phyloP scores from a whole-genome alignment of 2,113 vertebrate species.

The Aegotheles bennettii region DNA sequence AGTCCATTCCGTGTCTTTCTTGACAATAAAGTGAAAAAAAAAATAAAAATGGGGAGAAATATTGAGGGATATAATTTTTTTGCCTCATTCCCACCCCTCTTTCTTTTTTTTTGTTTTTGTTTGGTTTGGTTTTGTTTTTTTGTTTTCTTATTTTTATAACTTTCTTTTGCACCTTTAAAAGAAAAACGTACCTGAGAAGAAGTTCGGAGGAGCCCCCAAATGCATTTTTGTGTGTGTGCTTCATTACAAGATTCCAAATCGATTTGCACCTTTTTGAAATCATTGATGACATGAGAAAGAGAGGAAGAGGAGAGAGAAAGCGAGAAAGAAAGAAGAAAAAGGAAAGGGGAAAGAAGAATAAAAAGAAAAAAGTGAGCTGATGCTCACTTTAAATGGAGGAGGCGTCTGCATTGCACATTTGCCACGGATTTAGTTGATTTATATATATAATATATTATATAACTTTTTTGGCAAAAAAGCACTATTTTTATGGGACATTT shows the following conservation, averaged over 20 bases:
- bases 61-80: constrained; percentile 14
- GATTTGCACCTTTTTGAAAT: constrained; percentile 74
- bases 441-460: constrained; percentile 77
- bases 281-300: constrained; percentile 59
- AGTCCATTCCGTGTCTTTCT: constrained; percentile 63
- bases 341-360: constrained; percentile 30
- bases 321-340: constrained; percentile 38
- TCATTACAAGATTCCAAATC: constrained; percentile 74
- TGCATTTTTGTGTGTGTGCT: constrained; percentile 64
- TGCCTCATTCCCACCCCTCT: constrained; percentile 45
- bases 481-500: constrained; percentile 78
- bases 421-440: constrained; percentile 76
- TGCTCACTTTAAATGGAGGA: constrained; percentile 71
- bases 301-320: constrained; percentile 43
- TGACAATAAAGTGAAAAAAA: constrained; percentile 63
- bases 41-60: constrained; percentile 30
- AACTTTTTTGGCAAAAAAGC: constrained; percentile 75
- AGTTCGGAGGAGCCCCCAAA: constrained; percentile 56
- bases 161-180: constrained; percentile 67
- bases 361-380: constrained; percentile 57
- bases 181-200: constrained; percentile 45
- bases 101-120: neutral
- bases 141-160: constrained; percentile 52
- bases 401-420: constrained; percentile 77
- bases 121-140: no score